phyloP scores from a whole-genome alignment of 2,113 vertebrate species.

The Pica pica region DNA sequence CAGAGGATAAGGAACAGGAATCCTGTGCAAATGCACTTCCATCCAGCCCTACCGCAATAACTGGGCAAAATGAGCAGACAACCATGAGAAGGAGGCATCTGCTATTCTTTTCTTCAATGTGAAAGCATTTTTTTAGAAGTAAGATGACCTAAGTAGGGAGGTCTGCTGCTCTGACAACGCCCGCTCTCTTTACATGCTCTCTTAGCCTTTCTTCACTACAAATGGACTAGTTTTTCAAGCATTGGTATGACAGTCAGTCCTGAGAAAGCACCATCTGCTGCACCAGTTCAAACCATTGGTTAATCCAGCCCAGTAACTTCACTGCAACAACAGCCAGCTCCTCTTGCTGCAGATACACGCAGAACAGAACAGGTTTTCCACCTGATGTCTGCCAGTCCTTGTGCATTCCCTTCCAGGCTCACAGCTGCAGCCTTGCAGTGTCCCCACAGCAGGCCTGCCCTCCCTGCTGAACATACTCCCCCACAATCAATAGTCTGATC shows the following conservation, averaged over 20 bases:
- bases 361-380: background rate
- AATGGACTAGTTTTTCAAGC: background rate
- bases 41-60: background rate
- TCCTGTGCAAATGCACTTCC: background rate
- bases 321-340: background rate
- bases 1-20: background rate
- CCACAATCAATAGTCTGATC: background rate
- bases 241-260: rapidly evolving
- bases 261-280: background rate
- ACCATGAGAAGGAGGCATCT: background rate
- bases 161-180: background rate
- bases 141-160: background rate
- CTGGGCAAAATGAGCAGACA: background rate
- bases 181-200: background rate
- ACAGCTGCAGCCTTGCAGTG: background rate
- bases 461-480: background rate
- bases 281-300: background rate
- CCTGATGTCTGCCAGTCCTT: background rate
- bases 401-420: rapidly evolving
- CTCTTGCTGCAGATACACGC: background rate
- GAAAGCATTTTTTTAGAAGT: background rate
- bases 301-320: background rate
- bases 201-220: background rate
- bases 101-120: background rate
- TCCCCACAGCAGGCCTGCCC: rapidly evolving